Evolutionary conservation across 2,797 vertebrate species (phyloP), one percentile per base, ranked within the genome.

Genomic region (Coregonus ussuriensis): DNA sequence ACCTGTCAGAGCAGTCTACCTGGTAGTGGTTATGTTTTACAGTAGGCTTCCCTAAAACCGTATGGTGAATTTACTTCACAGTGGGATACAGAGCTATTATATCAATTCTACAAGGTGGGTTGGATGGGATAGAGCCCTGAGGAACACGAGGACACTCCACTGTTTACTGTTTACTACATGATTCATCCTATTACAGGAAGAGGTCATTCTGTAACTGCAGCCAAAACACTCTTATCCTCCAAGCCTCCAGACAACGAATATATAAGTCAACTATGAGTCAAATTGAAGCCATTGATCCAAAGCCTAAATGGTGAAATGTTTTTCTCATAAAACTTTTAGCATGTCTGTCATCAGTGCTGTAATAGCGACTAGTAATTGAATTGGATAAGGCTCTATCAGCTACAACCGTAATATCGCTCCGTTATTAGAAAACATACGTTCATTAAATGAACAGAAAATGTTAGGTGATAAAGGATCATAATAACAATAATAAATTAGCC

Each of bases 311-410:
- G 82, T 76, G 81, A 88, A 88, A 90, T 89, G 89, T 91, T 88
- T 89, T 80, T 67, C 88, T 89, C 86, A 89, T 93, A 91, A 94
- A 91, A 87, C 87, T 75, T 78, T 82, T 81, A 85, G 89, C 85
- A 84, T 89, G 54, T 88, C 81, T 74, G 88, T 81, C 79, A 72
- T 84, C 87, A 74, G 86, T 76, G 83, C 76, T 83, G 80, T 83
- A 85, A 77, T 70, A 70, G 81, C 21, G 21, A 59, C 18, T 83
- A 1, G 81, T 91, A 93, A 93, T 91, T 90, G 89, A 91, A 92
- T 90, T 87, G 87, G 86, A 88, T 74, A 82, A 88, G 83, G 82
- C 78, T 74, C 72, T 54, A 75, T 92, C 89, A 92, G 88, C 89
- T 92, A 93, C 88, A 88, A 71, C 89, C 67, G 80, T 88, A 92